These are phyloP conservation scores for Sinotaia quadrata DNA, from an alignment of 2,888 invertebrate species.

Conservation along the genomic window DNA sequence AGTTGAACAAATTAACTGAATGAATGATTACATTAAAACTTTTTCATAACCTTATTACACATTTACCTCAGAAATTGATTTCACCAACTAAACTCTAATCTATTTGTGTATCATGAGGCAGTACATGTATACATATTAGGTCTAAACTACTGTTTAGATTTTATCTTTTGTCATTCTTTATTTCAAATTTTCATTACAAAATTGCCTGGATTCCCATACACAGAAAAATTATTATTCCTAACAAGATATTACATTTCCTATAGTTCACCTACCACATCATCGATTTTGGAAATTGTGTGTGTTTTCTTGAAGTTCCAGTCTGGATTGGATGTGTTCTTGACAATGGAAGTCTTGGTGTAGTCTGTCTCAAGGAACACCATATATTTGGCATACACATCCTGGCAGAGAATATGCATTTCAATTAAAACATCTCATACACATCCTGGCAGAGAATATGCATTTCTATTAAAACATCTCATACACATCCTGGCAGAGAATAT, in stretches of 20 bases:
- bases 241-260: background rate
- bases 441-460: conserved; percentile 43
- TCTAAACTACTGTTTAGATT: too few relatives aligned
- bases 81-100: too few relatives aligned
- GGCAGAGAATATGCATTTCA: conserved; percentile 1
- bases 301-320: conserved; percentile 59
- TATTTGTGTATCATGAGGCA: too few relatives aligned
- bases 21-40: too few relatives aligned
- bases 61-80: too few relatives aligned
- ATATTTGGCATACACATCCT: conserved; percentile 65
- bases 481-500: conserved; percentile 48
- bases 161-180: too few relatives aligned
- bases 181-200: too few relatives aligned
- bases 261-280: conserved; percentile 34
- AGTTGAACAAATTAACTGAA: too few relatives aligned
- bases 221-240: too few relatives aligned
- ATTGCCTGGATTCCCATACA: too few relatives aligned
- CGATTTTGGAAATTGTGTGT: conserved; percentile 13
- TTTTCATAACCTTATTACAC: too few relatives aligned
- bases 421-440: conserved; percentile 55
- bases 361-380: conserved; percentile 52
- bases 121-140: too few relatives aligned
- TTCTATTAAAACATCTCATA: conserved; percentile 50
- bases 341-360: conserved; percentile 48
- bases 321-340: conserved; percentile 64